Evolutionary conservation across 2,888 invertebrate species (phyloP).

Genomic region (Drosophila greeni): DNA sequence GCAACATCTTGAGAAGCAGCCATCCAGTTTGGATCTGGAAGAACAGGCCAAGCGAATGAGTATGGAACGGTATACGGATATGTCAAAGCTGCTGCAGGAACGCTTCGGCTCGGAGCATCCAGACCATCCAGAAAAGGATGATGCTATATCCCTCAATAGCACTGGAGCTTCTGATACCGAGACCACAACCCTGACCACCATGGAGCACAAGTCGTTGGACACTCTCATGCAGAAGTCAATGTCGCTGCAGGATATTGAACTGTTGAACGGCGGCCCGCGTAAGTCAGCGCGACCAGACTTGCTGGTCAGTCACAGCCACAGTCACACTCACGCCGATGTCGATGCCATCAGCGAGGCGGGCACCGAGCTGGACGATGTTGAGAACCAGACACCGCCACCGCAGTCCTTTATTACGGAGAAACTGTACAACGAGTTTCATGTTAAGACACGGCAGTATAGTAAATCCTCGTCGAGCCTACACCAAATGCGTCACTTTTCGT

Average conservation of each 20-base stretch:
- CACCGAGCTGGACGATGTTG: conserved; percentile 74
- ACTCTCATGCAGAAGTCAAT: conserved; percentile 76
- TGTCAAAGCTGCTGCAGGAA: conserved; percentile 85
- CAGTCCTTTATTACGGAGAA: conserved; percentile 85
- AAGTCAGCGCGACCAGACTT: conserved; percentile 74
- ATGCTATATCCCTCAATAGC: conserved; percentile 66
- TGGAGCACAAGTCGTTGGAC: conserved; percentile 65
- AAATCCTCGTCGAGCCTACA: conserved; percentile 83
- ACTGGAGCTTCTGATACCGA: conserved; percentile 69
- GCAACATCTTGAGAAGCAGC: conserved; percentile 26
- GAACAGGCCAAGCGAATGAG: conserved; percentile 84
- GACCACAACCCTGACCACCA: conserved; percentile 70
- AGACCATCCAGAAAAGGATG: conserved; percentile 53
- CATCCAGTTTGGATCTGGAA: conserved; percentile 80
- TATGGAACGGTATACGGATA: conserved; percentile 85
- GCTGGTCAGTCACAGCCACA: conserved; percentile 65
- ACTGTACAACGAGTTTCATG: conserved; percentile 85
- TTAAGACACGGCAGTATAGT: conserved; percentile 84
- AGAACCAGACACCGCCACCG: conserved; percentile 78
- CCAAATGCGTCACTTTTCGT: conserved; percentile 77
- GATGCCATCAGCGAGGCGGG: conserved; percentile 77
- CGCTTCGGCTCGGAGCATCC: conserved; percentile 80
- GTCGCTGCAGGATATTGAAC: conserved; percentile 77
- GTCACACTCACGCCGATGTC: conserved; percentile 23
- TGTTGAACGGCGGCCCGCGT: conserved; percentile 69